A percentile compares a stretch with the other conserved stretches of the same genome.
phyloP scores from a whole-genome alignment of 2,113 vertebrate species.

The Gasterosteus nipponicus region DNA sequence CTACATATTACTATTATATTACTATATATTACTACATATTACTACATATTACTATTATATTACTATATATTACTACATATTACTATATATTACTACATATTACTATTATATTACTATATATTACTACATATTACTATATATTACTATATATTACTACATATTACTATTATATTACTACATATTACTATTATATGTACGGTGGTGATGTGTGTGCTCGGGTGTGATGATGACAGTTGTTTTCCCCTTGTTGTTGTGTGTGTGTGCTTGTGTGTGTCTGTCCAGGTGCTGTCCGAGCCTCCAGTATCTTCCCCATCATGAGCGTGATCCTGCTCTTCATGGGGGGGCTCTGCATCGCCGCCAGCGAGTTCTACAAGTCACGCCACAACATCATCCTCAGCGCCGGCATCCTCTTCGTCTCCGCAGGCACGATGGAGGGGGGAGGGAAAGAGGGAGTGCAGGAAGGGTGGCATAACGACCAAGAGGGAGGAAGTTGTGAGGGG shows the following conservation, averaged over 20 bases:
- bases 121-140: too few species aligned
- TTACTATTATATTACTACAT: too few species aligned
- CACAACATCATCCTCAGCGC: constrained; percentile 99
- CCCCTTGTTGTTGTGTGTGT: constrained; percentile 11
- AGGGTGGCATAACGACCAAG: background rate
- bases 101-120: too few species aligned
- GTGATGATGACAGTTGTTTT: background rate
- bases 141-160: too few species aligned
- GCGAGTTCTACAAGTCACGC: constrained; percentile 99
- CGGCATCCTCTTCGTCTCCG: constrained; percentile 97
- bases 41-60: too few species aligned
- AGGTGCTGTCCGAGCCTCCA: constrained; percentile 98
- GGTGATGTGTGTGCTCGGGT: background rate
- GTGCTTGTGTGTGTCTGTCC: constrained; percentile 21
- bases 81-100: too few species aligned
- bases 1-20: too few species aligned
- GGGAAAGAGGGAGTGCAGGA: background rate
- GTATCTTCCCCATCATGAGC: constrained; percentile 98
- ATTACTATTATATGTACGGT: background rate
- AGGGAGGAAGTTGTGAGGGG: background rate
- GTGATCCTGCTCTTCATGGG: constrained; percentile 99
- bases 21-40: too few species aligned
- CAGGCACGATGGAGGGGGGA: constrained; percentile 81
- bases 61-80: too few species aligned
- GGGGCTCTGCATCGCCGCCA: constrained; percentile 97